phyloP scores from a whole-genome alignment of 1,140 invertebrate species.

The Caenorhabditis inopinata region DNA sequence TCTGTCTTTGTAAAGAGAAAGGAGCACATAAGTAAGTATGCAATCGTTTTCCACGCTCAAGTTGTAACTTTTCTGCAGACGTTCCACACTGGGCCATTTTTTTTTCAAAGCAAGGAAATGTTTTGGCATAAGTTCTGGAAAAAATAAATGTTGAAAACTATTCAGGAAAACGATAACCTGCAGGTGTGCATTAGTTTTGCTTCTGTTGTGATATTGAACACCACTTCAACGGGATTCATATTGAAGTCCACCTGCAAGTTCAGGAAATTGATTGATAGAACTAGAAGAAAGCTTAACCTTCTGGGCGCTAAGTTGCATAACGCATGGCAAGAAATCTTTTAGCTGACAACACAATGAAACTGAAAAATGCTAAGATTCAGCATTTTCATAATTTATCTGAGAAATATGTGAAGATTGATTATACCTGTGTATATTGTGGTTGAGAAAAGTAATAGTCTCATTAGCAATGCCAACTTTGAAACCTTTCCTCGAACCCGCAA shows the following conservation, averaged over 20 bases:
- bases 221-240: conserved; percentile 46
- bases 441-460: neutral
- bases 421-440: conserved; percentile 4
- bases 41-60: conserved; percentile 44
- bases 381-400: too few species aligned
- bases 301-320: conserved; percentile 37
- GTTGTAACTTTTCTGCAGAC: conserved; percentile 40
- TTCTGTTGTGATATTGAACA: conserved; percentile 52
- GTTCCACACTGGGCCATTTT: conserved; percentile 50
- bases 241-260: conserved; percentile 31
- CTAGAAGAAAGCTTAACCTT: neutral
- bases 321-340: conserved; percentile 42
- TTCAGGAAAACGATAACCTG: neutral
- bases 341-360: conserved; percentile 20
- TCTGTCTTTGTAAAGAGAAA: conserved; percentile 42
- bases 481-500: neutral
- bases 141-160: neutral
- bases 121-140: conserved; percentile 44
- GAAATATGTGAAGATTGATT: neutral
- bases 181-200: conserved; percentile 52
- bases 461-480: neutral
- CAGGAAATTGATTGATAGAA: neutral
- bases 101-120: conserved; percentile 49
- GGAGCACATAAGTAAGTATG: conserved; percentile 53
- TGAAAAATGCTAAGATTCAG: too few species aligned